These are phyloP conservation scores for Baccha elongata DNA, from an alignment of 2,888 invertebrate species.

Conservation along the genomic window DNA sequence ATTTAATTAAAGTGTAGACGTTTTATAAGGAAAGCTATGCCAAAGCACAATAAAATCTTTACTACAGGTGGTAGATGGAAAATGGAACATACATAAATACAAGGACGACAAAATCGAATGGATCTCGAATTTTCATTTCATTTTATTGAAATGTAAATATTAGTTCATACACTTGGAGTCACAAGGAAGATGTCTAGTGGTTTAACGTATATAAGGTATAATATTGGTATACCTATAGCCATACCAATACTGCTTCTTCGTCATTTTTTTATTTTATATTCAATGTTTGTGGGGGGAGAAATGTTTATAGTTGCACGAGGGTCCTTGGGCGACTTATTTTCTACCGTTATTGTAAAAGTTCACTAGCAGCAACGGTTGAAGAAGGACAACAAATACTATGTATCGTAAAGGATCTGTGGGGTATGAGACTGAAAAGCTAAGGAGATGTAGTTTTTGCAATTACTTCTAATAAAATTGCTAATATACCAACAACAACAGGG, in stretches of 20 bases:
- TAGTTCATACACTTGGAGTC: conserved; percentile 41
- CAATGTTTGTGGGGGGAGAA: conserved; percentile 34
- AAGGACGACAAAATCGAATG: conserved; percentile 45
- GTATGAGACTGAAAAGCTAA: conserved; percentile 12
- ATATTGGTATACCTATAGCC: no score
- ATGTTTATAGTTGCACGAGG: conserved; percentile 46
- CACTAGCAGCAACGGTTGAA: not conserved
- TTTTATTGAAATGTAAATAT: conserved; percentile 69
- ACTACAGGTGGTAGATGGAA: conserved; percentile 4
- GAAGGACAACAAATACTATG: conserved; percentile 18
- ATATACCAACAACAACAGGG: not conserved
- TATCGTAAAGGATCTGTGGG: conserved; percentile 21
- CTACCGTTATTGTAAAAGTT: conserved; percentile 63
- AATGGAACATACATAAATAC: conserved; percentile 9
- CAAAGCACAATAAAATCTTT: conserved; percentile 10
- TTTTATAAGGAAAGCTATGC: conserved; percentile 38
- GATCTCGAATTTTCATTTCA: conserved; percentile 64
- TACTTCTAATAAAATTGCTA: conserved; percentile 65
- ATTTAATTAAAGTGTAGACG: conserved; percentile 69
- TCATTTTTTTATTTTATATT: conserved; percentile 10
- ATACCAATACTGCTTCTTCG: conserved; percentile 16
- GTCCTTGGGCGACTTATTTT: conserved; percentile 68
- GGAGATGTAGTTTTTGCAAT: conserved; percentile 59
- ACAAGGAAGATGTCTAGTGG: conserved; percentile 52
- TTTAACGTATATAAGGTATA: conserved; percentile 20